Conservation (phyloP, 2,797 vertebrate species). For the Malurus leucopterus region DNA sequence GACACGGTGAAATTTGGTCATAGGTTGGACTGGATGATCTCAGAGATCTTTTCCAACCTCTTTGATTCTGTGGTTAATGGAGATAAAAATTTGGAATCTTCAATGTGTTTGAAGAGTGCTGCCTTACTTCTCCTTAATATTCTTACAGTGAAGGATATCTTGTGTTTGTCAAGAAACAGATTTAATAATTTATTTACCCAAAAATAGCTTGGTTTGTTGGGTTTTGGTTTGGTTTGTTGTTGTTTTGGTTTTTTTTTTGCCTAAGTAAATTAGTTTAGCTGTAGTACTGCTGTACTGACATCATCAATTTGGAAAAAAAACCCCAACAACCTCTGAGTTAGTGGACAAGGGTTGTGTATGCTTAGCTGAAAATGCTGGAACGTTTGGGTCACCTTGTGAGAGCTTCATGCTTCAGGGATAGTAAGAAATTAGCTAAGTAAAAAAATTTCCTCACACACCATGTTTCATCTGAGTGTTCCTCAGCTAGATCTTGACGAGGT, state of each 20-base stretch:
- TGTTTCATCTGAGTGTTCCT: neutral
- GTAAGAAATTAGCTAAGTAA: neutral
- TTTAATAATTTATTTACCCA: neutral
- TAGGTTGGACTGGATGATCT: neutral
- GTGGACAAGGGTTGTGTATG: neutral
- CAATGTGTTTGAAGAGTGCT: neutral
- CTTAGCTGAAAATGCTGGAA: neutral
- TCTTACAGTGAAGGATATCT: neutral
- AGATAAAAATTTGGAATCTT: neutral
- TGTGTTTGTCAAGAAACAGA: neutral
- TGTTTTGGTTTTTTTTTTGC: accelerated
- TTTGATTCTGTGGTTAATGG: neutral
- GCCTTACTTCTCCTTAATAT: neutral
- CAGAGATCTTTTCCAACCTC: neutral
- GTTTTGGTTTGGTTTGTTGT: neutral
- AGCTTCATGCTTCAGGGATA: neutral
- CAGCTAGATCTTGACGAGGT: neutral
- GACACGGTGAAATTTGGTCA: accelerated
- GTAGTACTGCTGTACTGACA: neutral
- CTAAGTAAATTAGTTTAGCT: neutral
- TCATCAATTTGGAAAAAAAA: neutral
- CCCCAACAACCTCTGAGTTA: neutral
- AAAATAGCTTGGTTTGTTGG: neutral
- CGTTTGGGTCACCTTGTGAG: neutral
- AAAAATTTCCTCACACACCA: neutral